Conservation (phyloP, 2,888 invertebrate species). For the Phanerotoma sp. region DNA sequence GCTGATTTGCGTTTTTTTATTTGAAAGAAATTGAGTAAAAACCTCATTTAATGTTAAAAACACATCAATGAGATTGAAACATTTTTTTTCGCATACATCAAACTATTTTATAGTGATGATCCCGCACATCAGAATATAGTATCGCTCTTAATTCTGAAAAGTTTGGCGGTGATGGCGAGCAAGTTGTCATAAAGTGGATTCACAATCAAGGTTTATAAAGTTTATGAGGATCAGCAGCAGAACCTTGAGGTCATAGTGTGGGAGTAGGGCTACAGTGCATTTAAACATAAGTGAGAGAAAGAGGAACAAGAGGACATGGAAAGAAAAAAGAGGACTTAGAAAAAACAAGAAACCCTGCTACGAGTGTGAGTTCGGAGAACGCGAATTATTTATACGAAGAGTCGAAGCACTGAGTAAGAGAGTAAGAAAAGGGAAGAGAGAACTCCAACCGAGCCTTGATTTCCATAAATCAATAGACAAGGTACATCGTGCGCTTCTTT, state of each 20-base stretch:
- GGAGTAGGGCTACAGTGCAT: constrained; percentile 15
- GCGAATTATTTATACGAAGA: constrained; percentile 39
- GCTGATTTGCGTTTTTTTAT: no score
- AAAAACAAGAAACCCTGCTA: constrained; percentile 14
- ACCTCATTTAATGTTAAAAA: no score
- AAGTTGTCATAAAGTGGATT: constrained; percentile 47
- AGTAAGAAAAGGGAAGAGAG: constrained; percentile 21
- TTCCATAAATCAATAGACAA: constrained; percentile 46
- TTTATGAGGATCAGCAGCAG: constrained; percentile 49
- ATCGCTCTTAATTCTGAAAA: constrained; percentile 10
- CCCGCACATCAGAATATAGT: not conserved
- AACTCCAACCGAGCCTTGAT: constrained; percentile 41
- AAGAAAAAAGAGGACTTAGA: constrained; percentile 22
- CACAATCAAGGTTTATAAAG: constrained; percentile 46
- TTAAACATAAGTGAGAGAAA: constrained; percentile 19
- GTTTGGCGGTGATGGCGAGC: constrained; percentile 43
- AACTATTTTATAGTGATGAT: not conserved
- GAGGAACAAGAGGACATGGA: constrained; percentile 12
- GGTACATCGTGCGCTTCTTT: constrained; percentile 37
- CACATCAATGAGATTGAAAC: no score
- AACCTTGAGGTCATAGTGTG: constrained; percentile 25
- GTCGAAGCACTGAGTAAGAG: constrained; percentile 29
- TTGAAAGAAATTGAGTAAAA: no score
- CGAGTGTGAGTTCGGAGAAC: constrained; percentile 33
- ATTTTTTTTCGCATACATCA: not conserved